Evolutionary conservation across 2,888 invertebrate species (phyloP), one percentile per base, ranked within the genome.

Genomic region (Drosophila infuscata): DNA sequence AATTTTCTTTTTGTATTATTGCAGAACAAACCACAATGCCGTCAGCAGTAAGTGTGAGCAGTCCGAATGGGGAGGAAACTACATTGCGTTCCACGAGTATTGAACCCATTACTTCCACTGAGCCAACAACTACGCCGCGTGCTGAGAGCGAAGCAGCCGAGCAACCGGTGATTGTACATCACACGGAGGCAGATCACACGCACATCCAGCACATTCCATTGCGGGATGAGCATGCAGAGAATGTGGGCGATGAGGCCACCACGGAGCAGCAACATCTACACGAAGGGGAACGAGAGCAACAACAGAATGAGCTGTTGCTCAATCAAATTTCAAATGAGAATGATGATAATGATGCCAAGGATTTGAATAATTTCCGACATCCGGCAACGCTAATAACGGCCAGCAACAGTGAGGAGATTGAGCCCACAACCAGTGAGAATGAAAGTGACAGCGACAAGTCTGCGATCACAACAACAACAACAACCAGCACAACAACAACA

Each of bases 311-410:
- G 54, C 71, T 87, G 43, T 60, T 81, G 49, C 77, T 88, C 54
- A 91, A 91, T 71, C 92, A 92, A 70, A 92, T 92, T 36, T 90
- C 91, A 8, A 88, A 76, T 60, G 92, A 92, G 72, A 79, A 79
- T 46, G 92, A 91, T 57, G 91, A 91, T 56, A 56, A 56, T 62
- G 91, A 89, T 79, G 91, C 78, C 73, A 92, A 92, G 72, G 91
- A 92, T 79, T 80, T 92, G 74, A 92, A 92, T 77, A 91, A 91
- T 81, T 91, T 92, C 61, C 82, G 92, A 66, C 92, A 92, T 83
- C 92, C 92, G 67, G 92, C 91, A 9, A 92, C 92, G 15, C 77
- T 92, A 30, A 92, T 92, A 73, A 92, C 91, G 38, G 91, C 91
- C 75, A 92, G 92, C 78, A 90, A 91, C 65, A 91, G 92, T 46